Conservation (phyloP, 1,140 invertebrate genomes). For the Hylaeus anthracinus region DNA sequence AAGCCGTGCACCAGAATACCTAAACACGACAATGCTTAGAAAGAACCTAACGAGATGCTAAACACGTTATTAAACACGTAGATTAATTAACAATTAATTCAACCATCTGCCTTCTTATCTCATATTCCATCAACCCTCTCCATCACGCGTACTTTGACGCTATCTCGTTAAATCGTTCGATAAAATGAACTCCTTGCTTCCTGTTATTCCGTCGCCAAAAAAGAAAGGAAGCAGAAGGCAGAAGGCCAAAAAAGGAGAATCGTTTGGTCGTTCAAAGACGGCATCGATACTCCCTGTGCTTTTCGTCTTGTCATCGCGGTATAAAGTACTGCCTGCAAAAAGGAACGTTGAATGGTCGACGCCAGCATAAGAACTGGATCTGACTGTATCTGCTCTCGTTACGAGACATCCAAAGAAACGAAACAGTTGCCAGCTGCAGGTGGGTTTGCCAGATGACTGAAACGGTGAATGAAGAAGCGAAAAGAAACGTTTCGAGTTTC, state of each 20-base stretch:
- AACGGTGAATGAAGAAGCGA: constrained; percentile 57
- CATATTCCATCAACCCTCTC: too few species aligned
- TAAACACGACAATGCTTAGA: too few species aligned
- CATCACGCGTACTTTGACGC: neutral
- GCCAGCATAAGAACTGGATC: constrained; percentile 48
- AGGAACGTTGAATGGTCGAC: constrained; percentile 27
- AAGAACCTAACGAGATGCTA: too few species aligned
- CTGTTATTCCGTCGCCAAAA: too few species aligned
- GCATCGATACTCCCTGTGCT: neutral
- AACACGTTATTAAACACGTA: too few species aligned
- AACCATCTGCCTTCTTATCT: too few species aligned
- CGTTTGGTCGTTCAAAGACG: neutral
- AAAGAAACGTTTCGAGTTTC: constrained; percentile 10
- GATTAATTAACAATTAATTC: too few species aligned
- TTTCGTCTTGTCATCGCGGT: constrained; percentile 19
- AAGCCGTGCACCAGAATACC: too few species aligned
- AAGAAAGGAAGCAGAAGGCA: neutral
- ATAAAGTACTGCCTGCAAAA: constrained; percentile 41
- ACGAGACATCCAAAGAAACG: constrained; percentile 36
- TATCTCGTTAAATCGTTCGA: neutral
- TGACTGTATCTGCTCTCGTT: constrained; percentile 51
- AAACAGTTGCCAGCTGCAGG: constrained; percentile 54
- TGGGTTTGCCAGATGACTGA: constrained; percentile 58
- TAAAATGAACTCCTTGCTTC: neutral
- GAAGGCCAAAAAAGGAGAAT: neutral